These are phyloP conservation scores for Mormyrops attenuatus DNA, from an alignment of 2,797 vertebrate species.

Conservation along the genomic window DNA sequence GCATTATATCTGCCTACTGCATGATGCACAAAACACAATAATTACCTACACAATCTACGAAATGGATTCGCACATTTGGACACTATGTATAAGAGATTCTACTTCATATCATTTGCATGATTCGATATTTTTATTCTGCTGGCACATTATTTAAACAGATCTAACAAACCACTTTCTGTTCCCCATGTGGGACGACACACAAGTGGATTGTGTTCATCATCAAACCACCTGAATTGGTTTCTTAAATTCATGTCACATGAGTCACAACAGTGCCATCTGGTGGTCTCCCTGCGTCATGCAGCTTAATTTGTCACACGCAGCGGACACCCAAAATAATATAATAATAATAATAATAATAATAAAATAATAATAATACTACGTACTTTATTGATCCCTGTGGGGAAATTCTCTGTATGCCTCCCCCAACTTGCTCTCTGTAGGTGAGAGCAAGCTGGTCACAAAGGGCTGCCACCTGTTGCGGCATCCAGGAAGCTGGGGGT, in stretches of 20 bases:
- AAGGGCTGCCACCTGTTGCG: background rate
- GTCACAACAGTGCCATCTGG: conserved; percentile 14
- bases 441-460: background rate
- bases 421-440: background rate
- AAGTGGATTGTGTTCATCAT: background rate
- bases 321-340: background rate
- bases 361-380: background rate
- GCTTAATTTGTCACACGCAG: background rate
- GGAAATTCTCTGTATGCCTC: background rate
- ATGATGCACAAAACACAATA: background rate
- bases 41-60: background rate
- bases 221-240: background rate
- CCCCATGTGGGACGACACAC: background rate
- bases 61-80: background rate
- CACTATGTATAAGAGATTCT: background rate
- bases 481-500: background rate
- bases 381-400: background rate
- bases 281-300: background rate
- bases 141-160: background rate
- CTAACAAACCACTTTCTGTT: background rate
- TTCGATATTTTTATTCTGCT: background rate
- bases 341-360: no score
- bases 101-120: background rate
- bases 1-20: background rate
- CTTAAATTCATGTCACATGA: background rate